These are phyloP conservation scores for Etia nguti DNA, from an alignment of 2,113 vertebrate species.

Conservation along the genomic window DNA sequence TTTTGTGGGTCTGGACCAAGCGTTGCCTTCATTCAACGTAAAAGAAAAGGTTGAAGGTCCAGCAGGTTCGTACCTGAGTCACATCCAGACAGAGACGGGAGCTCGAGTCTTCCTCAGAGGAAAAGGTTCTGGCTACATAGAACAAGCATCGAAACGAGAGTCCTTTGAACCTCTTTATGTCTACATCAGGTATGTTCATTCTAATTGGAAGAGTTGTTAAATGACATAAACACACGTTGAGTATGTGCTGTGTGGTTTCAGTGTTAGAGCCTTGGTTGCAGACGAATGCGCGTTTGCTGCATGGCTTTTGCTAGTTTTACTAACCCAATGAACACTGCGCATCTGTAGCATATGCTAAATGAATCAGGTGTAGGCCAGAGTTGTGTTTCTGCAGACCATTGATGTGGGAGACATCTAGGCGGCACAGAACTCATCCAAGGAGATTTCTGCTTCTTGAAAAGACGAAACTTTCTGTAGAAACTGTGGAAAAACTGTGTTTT, in stretches of 20 bases:
- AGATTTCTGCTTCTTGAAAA: not conserved
- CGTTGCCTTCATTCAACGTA: slow-evolving; percentile 82
- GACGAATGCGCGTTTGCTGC: not conserved
- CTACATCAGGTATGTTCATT: slow-evolving; percentile 85
- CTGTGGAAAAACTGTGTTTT: not conserved
- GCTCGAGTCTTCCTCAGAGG: slow-evolving; percentile 94
- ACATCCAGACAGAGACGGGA: slow-evolving; percentile 94
- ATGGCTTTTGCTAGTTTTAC: not conserved
- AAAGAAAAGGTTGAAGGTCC: slow-evolving; percentile 97
- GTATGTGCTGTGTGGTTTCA: not conserved
- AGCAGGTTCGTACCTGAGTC: slow-evolving; percentile 87
- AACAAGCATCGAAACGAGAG: slow-evolving; percentile 92
- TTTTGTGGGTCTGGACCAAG: slow-evolving; percentile 95
- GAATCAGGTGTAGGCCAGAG: not conserved
- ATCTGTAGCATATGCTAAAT: not conserved
- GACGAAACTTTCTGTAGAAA: not conserved
- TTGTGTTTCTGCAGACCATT: not conserved
- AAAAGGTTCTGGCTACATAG: slow-evolving; percentile 92
- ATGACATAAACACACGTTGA: not conserved
- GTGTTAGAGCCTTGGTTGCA: not conserved
- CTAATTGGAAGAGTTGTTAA: not conserved
- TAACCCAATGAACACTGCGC: not conserved
- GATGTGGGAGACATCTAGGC: not conserved
- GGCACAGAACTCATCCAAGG: not conserved
- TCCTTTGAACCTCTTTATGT: slow-evolving; percentile 98